Base-by-base conservation (phyloP, 2,888 invertebrate species). In the Thumatha senex region DNA sequence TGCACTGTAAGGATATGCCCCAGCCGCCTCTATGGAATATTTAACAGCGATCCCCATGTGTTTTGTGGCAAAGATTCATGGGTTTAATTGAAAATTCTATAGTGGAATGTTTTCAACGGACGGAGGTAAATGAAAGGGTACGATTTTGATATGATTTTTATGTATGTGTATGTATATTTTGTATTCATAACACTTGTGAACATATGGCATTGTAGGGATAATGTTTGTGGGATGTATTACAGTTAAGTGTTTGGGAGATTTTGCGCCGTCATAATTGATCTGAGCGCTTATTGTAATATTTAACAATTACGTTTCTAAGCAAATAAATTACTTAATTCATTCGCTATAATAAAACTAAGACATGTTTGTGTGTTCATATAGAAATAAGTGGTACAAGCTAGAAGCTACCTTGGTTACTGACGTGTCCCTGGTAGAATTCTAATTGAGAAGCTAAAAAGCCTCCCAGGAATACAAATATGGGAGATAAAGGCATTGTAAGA, bases 61-160 rank as follows among this genome's bases (percentile, higher is more conserved):
- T 61, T 56, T 58, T 56, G 58, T 41, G 54, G 53, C 42, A 44
- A 66, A 66, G 65, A 66, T 66, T 66, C 68, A 66, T 66, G 68
- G 56, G 41, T 61, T 67, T 66, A 67, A 66, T 66, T 66, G 65
- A 66, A 66, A 66, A 65, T 58, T 54, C 68, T 67, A 65, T 61
- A 56, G 61, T 40, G 45, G 41, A 29, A 14, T 36, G 45, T 45
- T 48, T 53, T 53, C 45, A 53, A 48, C 41, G 15, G 14, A 15
- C 45, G n/a, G 24, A 33, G 31, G 38, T 14, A 52, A 52, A 48
- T 53, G 52, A 48, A 41, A 45, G 51, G 52, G 13, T 45, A 53
- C 48, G 33, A 53, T 53, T 53, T 48, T 45, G 48, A 41, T 40
- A 40, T 43, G 15, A 18, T 48, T 48, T 47, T 35, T 44, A n/a